Evolutionary conservation across 2,797 vertebrate genomes (phyloP), one percentile per base, ranked within the genome.

Genomic region (Meriones psammophilus): DNA sequence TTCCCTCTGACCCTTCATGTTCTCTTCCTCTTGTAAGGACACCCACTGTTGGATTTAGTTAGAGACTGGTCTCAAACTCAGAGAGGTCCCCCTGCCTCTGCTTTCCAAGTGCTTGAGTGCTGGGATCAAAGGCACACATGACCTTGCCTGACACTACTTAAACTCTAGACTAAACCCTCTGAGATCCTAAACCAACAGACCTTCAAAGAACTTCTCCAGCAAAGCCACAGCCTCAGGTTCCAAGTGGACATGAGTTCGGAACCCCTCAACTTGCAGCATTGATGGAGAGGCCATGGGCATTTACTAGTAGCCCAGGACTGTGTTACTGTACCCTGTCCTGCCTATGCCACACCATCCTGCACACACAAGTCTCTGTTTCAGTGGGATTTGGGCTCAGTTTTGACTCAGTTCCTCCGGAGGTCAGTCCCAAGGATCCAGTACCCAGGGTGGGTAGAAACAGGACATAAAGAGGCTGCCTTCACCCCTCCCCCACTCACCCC

Each of bases 241-340:
- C 4, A 0, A 24, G 71, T 7, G 4, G 60, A 68, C 2, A 0
- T 5, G 26, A 83, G 24, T 46, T 60, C 2, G 1, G 28, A 68
- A 1, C 2, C 54, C 74, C 69, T 60, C 36, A 2, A 2, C 20
- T 22, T 58, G 5, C 13, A 5, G 6, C 33, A 22, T 42, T 8
- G 2, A 6, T 24, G 0, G 0, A 22, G 84, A 58, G 64, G 69
- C 46, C 28, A 1, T 0, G 0, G 42, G 71, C n/a, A 12, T 6
- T 36, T 3, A 0, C 1, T 0, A 4, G 6, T 5, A 12, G 50
- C 50, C 50, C 13, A 20, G 62, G 12, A 13, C 0, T 5, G 0
- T 1, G 46, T 9, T 22, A 33, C 8, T 69, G n/a, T 14, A 12
- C n/a, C 64, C 85, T 26, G 4, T 42, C 18, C 36, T 46, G n/a